These are phyloP conservation scores for Cataglyphis altisquamis DNA, from an alignment of 2,888 invertebrate species.

Conservation along the genomic window DNA sequence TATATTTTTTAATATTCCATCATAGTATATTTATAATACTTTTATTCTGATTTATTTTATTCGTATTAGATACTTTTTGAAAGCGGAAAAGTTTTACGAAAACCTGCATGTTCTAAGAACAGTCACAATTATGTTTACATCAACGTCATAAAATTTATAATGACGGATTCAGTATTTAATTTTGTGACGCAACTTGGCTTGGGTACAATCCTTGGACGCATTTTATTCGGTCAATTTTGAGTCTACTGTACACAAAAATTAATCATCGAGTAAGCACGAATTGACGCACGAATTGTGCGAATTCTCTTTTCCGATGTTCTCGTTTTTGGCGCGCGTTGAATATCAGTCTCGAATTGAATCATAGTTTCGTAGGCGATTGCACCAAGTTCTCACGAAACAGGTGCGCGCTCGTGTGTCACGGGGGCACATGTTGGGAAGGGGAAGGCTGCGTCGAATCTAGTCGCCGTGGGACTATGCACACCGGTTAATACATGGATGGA, in stretches of 20 bases:
- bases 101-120: not conserved
- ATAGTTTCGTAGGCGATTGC: slow-evolving; percentile 36
- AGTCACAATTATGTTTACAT: not conserved
- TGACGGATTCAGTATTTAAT: not conserved
- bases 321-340: slow-evolving; percentile 49
- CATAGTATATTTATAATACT: not conserved
- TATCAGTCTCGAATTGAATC: slow-evolving; percentile 58
- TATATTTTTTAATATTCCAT: not conserved
- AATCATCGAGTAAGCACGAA: slow-evolving; percentile 41
- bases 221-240: slow-evolving; percentile 4
- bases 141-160: not conserved
- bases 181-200: not conserved
- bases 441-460: slow-evolving; percentile 30
- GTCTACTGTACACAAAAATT: slow-evolving; percentile 31
- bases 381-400: slow-evolving; percentile 51
- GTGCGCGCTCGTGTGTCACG: slow-evolving; percentile 50
- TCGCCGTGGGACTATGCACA: slow-evolving; percentile 52
- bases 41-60: not conserved
- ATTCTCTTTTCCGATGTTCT: slow-evolving; percentile 47
- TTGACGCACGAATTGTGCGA: slow-evolving; percentile 50
- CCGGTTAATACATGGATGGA: slow-evolving; percentile 37
- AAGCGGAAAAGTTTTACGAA: not conserved
- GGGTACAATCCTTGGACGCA: not conserved
- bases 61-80: not conserved
- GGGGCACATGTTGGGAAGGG: slow-evolving; percentile 44